phyloP scores from a whole-genome alignment of 2,888 invertebrate genomes.

The Sympetrum striolatum region DNA sequence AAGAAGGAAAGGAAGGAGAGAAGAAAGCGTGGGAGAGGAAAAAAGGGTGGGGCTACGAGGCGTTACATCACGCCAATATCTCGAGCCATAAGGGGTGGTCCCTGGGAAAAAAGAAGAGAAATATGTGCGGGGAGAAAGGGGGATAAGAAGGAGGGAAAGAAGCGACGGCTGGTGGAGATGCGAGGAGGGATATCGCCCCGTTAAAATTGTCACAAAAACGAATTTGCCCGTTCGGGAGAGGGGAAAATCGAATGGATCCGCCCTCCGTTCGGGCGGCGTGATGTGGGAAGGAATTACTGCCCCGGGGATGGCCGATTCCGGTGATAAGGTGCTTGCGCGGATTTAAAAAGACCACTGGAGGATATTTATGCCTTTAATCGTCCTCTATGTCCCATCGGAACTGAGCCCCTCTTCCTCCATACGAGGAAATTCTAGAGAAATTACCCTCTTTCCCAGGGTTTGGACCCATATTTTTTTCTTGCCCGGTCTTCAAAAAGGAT shows the following conservation, averaged over 20 bases:
- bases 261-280: background rate
- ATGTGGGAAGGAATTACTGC: conserved; percentile 36
- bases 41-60: background rate
- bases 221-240: background rate
- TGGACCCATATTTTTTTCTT: background rate
- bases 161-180: conserved; percentile 29
- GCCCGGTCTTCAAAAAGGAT: background rate
- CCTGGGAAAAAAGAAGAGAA: background rate
- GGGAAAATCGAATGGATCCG: background rate
- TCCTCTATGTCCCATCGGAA: background rate
- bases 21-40: background rate
- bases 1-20: background rate
- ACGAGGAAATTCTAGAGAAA: background rate
- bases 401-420: background rate
- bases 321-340: conserved; percentile 41
- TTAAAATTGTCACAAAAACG: conserved; percentile 44
- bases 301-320: conserved; percentile 27
- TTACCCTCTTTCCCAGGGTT: background rate
- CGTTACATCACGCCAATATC: conserved; percentile 31
- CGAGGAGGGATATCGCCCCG: conserved; percentile 23
- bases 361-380: conserved; percentile 42
- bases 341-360: conserved; percentile 33
- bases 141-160: background rate
- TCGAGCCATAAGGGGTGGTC: background rate
- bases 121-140: background rate